Percentiles rank a stretch among this genome's conserved stretches.
phyloP scores from a whole-genome alignment of 2,797 vertebrate species.

The Calcarius lapponicus region DNA sequence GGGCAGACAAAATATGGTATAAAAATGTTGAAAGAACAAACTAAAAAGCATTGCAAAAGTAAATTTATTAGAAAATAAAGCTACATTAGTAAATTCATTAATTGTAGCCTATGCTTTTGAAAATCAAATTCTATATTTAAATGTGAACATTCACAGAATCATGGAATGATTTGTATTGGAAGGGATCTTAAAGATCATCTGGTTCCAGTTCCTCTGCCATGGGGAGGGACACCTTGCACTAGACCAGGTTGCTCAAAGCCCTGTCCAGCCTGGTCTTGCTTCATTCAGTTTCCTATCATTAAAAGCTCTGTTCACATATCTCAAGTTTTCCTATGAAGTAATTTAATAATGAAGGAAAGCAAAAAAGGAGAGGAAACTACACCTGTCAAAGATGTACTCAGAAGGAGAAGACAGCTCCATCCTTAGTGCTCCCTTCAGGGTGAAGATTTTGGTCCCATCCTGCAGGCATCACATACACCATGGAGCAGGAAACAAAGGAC shows the following conservation, averaged over 20 bases:
- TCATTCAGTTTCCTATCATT: not conserved
- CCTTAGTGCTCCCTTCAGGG: not conserved
- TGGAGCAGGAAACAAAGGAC: not conserved
- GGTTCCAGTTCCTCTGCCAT: not conserved
- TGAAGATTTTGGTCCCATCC: not conserved
- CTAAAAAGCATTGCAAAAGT: not conserved
- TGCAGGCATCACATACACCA: not conserved
- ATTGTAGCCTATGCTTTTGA: not conserved
- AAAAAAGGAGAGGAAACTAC: not conserved
- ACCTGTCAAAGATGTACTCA: not conserved
- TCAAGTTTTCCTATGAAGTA: not conserved
- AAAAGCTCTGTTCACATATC: not conserved
- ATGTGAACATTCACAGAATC: not conserved
- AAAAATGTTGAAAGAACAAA: not conserved
- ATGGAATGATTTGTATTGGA: not conserved
- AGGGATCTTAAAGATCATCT: not conserved
- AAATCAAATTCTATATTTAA: not conserved
- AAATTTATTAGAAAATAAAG: not conserved
- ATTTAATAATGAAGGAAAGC: not conserved
- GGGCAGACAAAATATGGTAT: not conserved
- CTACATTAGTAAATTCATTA: not conserved
- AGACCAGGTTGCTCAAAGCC: not conserved
- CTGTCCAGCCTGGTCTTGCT: not conserved
- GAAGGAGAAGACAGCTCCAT: not conserved
- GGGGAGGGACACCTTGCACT: not conserved